Percentiles rank a stretch among this genome's conserved stretches.
These are phyloP conservation scores for Neogale vison DNA, from an alignment of 2,113 vertebrate species.

Conservation along the genomic window DNA sequence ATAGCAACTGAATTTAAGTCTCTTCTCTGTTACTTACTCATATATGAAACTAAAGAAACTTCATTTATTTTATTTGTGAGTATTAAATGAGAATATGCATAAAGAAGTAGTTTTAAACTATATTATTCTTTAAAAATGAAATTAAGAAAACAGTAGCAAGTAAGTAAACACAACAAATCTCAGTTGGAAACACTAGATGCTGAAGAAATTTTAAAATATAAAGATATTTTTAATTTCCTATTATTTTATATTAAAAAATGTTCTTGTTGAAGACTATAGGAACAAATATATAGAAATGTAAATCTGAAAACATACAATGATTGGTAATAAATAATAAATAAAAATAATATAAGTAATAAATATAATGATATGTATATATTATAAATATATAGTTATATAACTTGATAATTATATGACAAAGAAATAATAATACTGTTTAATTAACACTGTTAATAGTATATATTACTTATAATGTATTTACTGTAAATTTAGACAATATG, in stretches of 20 bases:
- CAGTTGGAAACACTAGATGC: not conserved
- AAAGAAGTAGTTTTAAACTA: not conserved
- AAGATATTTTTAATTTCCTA: not conserved
- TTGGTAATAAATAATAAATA: not conserved
- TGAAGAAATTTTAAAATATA: not conserved
- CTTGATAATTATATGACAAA: not conserved
- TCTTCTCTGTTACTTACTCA: not conserved
- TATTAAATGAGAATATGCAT: not conserved
- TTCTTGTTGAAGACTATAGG: not conserved
- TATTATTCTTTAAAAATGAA: not conserved
- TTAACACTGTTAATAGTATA: not conserved
- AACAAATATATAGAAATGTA: not conserved
- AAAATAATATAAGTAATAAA: not conserved
- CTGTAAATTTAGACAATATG: not conserved
- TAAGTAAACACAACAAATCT: not conserved
- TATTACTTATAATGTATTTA: not conserved
- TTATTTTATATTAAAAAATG: not conserved
- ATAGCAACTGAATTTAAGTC: not conserved
- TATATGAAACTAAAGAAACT: not conserved
- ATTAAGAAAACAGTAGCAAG: not conserved
- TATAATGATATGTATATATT: not conserved
- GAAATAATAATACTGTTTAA: not conserved
- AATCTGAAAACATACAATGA: not conserved
- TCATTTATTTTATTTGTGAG: conserved; percentile 8
- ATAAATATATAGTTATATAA: not conserved